Conservation (phyloP, 2,888 invertebrate species). For the Yponomeuta cagnagella region DNA sequence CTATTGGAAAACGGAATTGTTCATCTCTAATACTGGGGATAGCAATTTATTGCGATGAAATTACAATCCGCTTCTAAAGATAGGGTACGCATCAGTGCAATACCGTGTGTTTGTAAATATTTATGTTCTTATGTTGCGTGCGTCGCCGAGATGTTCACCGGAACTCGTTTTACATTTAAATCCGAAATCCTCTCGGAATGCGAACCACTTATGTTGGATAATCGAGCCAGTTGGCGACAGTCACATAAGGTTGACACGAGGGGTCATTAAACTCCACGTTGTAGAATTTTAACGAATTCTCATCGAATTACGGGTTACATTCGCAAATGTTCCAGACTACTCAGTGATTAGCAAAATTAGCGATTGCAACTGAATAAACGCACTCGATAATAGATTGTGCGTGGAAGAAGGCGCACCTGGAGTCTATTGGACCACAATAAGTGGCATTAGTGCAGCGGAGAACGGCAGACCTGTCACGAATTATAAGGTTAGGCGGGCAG, state of each 20-base stretch:
- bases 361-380: not conserved
- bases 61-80: not conserved
- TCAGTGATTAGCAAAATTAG: not conserved
- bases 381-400: not conserved
- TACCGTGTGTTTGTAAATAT: not conserved
- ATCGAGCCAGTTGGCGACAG: not conserved
- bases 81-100: not conserved
- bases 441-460: conserved; percentile 31
- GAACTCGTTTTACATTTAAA: not conserved
- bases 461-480: conserved; percentile 46
- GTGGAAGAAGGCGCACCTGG: not conserved
- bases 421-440: conserved; percentile 16
- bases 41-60: conserved; percentile 7
- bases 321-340: not conserved
- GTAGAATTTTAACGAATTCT: not conserved
- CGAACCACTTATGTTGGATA: not conserved
- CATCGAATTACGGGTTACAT: not conserved
- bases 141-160: not conserved
- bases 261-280: not conserved
- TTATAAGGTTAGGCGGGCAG: conserved; percentile 24
- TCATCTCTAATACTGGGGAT: not conserved
- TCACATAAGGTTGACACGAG: conserved; percentile 1
- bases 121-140: not conserved
- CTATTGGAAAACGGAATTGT: conserved; percentile 1
- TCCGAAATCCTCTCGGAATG: not conserved